These are phyloP conservation scores for Chloroceryle amazona DNA, from an alignment of 2,797 vertebrate species.

Conservation along the genomic window DNA sequence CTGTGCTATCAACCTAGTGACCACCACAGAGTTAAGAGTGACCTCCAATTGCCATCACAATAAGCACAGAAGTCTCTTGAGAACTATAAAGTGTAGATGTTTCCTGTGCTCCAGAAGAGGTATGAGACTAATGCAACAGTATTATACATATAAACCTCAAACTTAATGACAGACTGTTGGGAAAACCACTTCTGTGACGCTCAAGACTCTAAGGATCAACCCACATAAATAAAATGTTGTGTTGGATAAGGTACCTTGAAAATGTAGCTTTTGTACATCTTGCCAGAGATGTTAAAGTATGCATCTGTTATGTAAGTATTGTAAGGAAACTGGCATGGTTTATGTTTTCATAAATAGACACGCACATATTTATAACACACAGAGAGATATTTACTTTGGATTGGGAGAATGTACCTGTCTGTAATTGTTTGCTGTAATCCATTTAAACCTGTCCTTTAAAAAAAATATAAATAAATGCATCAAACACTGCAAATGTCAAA, in stretches of 20 bases:
- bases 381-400: not conserved
- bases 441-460: constrained; percentile 8
- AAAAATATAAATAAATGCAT: constrained; percentile 12
- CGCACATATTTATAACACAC: not conserved
- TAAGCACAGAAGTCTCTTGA: not conserved
- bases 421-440: not conserved
- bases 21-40: not conserved
- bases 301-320: not conserved
- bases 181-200: not conserved
- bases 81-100: not conserved
- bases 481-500: not conserved
- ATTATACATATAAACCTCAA: not conserved
- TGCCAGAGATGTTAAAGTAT: not conserved
- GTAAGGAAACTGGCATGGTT: not conserved
- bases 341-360: not conserved
- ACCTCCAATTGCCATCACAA: constrained; percentile 19
- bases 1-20: not conserved
- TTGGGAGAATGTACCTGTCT: not conserved
- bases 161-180: not conserved
- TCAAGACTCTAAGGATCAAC: not conserved
- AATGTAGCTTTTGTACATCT: not conserved
- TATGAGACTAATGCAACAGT: not conserved
- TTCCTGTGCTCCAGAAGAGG: not conserved
- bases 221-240: not conserved
- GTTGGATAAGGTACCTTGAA: not conserved